These are phyloP conservation scores for Cremastobaeus sp. DNA, from an alignment of 2,888 invertebrate genomes.

Conservation along the genomic window DNA sequence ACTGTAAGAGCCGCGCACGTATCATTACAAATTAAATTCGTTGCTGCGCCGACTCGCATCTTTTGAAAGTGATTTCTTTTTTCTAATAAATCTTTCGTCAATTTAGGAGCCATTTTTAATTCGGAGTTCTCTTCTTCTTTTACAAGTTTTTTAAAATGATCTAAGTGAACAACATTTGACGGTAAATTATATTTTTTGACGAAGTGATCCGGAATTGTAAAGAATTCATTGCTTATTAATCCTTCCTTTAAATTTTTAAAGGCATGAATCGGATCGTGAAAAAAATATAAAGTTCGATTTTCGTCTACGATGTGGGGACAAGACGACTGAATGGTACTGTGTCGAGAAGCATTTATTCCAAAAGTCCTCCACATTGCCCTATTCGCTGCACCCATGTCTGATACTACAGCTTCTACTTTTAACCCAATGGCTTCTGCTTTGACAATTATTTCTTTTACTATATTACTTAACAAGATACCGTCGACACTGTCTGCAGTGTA, in stretches of 20 bases:
- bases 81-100: not conserved
- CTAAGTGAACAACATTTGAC: constrained; percentile 41
- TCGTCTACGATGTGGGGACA: constrained; percentile 57
- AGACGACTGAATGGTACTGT: constrained; percentile 23
- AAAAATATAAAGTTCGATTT: constrained; percentile 42
- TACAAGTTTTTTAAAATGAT: constrained; percentile 48
- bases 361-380: constrained; percentile 63
- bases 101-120: constrained; percentile 16
- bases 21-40: constrained; percentile 2
- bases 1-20: constrained; percentile 3
- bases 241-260: constrained; percentile 14
- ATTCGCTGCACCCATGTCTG: constrained; percentile 66
- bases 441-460: constrained; percentile 44
- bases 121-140: not conserved
- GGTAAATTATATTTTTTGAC: constrained; percentile 53
- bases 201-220: not conserved
- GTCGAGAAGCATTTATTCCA: constrained; percentile 42
- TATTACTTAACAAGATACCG: constrained; percentile 55
- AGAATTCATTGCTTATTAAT: not conserved
- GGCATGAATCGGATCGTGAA: constrained; percentile 4
- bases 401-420: constrained; percentile 61
- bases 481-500: constrained; percentile 64
- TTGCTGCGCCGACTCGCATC: constrained; percentile 6
- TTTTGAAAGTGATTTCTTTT: constrained; percentile 13
- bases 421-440: constrained; percentile 50